A percentile compares a stretch with the other conserved stretches of the same genome.
These are phyloP conservation scores for human DNA, from an alignment of 2,113 vertebrate species.

Conservation along the genomic window DNA sequence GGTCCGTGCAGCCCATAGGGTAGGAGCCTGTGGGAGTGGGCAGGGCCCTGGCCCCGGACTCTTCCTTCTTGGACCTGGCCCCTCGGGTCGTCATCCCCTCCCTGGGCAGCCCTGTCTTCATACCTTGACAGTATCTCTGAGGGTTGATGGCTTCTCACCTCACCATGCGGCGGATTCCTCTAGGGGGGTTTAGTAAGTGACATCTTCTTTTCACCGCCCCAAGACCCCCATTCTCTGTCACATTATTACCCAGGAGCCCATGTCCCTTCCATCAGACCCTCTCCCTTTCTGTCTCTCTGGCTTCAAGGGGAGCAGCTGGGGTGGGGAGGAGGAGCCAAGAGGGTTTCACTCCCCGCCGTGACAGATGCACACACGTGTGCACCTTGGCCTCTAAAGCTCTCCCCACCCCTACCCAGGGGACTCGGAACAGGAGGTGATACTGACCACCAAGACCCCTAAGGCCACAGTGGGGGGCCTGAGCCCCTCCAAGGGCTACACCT, in stretches of 20 bases:
- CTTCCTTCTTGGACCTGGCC: background rate
- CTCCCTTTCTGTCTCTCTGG: background rate
- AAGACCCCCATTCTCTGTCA: background rate
- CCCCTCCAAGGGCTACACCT: slow-evolving; percentile 90
- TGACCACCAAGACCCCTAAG: slow-evolving; percentile 93
- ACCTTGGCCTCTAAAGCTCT: slow-evolving; percentile 35
- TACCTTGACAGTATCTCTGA: background rate
- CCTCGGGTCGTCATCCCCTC: background rate
- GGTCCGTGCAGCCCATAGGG: accelerated
- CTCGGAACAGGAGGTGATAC: slow-evolving; percentile 94
- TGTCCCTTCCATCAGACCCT: background rate
- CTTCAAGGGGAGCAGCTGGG: background rate
- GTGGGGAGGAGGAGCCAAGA: background rate
- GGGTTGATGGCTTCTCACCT: background rate
- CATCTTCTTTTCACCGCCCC: background rate
- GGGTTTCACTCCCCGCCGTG: background rate
- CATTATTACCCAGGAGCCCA: no score
- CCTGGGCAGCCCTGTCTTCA: background rate
- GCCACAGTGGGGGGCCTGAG: slow-evolving; percentile 94
- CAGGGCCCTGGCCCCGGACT: background rate
- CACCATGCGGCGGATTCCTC: accelerated
- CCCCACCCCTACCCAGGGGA: slow-evolving; percentile 84
- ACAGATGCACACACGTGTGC: background rate
- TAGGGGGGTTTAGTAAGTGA: no score
- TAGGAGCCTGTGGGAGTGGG: background rate